Base-by-base conservation (phyloP, 2,113 vertebrate species). In the Crotalus tigris region DNA sequence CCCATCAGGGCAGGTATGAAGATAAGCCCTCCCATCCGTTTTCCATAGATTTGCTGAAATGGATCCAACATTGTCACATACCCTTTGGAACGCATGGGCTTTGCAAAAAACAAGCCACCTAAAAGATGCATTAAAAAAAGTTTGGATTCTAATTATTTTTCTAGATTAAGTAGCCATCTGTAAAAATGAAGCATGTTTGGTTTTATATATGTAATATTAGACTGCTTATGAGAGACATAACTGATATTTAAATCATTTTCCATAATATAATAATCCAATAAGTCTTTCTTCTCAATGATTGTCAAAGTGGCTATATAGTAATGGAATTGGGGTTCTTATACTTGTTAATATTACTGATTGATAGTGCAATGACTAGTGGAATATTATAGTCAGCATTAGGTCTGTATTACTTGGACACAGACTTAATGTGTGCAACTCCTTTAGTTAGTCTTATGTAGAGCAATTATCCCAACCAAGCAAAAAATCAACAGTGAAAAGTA, bases 31-130 rank as follows among this genome's bases (percentile, higher is more conserved):
- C 99, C 99, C 99, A 99, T 99, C 93, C 99, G 98, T 96, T 99
- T 98, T 44, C 99, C 99, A 89, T 99, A 99, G 49, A 99, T 95
- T 95, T 99, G 99, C 97, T 99, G 99, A 97, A 99, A 99, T 4
- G 99, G 99, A 94, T 99, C 99, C 92, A 99, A 94, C 99, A 99
- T 99, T 91, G 99, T 99, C 97, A 99, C 99, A 3, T 99, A 99
- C 2, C 99, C 99, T 91, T 98, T 98, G 23, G 99, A 98, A 92
- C 99, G 98, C 99, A 99, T 99, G 55, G 99, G 99, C 95, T 99
- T 99, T 93, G 99, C 99, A 94, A 99, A 99, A 96, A 99, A 99
- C 94, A 99, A 97, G 17, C 99, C 99, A 95, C 99, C 99, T 99
- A 89, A 69, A 96, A 96, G 44, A 95, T 87, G 95, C 91, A 54